phyloP scores from a whole-genome alignment of 2,113 vertebrate genomes.

The Accipiter cooperii region DNA sequence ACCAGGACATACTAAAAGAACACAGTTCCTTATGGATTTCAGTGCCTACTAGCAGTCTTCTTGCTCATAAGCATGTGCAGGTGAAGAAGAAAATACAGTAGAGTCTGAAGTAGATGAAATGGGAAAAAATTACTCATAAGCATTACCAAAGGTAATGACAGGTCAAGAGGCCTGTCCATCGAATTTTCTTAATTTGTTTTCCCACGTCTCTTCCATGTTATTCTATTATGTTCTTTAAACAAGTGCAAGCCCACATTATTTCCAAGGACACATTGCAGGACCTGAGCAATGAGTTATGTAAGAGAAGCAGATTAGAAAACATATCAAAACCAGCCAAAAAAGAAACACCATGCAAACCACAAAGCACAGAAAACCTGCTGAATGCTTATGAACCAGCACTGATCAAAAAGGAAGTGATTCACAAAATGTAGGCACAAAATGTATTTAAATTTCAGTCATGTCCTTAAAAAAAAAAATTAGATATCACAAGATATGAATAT shows the following conservation, averaged over 20 bases:
- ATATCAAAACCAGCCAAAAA: not conserved
- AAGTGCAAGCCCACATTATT: not conserved
- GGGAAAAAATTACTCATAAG: not conserved
- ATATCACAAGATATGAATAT: not conserved
- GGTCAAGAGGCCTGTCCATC: not conserved
- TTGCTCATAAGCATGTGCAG: not conserved
- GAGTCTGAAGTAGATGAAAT: not conserved
- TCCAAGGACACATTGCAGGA: not conserved
- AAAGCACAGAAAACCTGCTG: not conserved
- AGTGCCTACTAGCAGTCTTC: not conserved
- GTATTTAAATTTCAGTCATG: not conserved
- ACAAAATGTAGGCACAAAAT: not conserved
- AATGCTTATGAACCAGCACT: not conserved
- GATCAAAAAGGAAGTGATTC: not conserved
- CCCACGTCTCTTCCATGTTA: not conserved
- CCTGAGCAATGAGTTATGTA: not conserved
- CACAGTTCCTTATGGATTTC: not conserved
- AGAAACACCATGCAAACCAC: not conserved
- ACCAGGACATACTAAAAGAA: not conserved
- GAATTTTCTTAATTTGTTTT: not conserved
- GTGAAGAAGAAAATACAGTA: not conserved
- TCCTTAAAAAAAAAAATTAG: not conserved
- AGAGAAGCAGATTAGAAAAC: not conserved
- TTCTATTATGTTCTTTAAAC: not conserved
- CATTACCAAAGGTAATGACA: not conserved